phyloP scores from a whole-genome alignment of 2,797 vertebrate species.

The Onychomys torridus region DNA sequence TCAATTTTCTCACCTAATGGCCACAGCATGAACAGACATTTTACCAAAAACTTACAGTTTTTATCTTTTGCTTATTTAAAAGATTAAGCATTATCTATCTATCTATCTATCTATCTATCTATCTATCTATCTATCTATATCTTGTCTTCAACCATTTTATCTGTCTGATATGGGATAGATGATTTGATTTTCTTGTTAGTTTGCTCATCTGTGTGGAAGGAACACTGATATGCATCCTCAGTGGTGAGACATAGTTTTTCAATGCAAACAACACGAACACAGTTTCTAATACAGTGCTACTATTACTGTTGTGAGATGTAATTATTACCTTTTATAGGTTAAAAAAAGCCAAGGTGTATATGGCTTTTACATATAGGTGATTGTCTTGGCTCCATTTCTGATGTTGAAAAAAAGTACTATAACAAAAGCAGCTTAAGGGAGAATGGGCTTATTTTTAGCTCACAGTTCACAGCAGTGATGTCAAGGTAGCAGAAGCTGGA shows the following conservation, averaged over 20 bases:
- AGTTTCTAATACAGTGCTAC: neutral
- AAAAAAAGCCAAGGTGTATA: neutral
- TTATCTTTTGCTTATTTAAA: neutral
- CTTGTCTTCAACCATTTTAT: slow-evolving; percentile 4
- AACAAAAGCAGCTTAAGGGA: neutral
- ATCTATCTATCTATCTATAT: too few species aligned
- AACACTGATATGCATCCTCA: neutral
- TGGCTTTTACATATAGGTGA: neutral
- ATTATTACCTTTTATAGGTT: neutral
- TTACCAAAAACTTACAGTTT: neutral
- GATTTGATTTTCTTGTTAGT: neutral
- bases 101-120: too few species aligned
- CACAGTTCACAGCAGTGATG: too few species aligned
- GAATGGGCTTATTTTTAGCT: too few species aligned
- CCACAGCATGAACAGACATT: neutral
- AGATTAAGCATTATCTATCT: too few species aligned
- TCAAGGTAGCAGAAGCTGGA: neutral
- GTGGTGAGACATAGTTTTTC: neutral
- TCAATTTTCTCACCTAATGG: slow-evolving; percentile 23
- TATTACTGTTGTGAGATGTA: neutral
- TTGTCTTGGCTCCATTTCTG: neutral
- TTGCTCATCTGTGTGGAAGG: neutral
- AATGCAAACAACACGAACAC: neutral
- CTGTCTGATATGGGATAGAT: neutral
- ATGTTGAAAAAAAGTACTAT: neutral